Conservation (phyloP, 2,888 invertebrate genomes). For the Epinotia ramella region DNA sequence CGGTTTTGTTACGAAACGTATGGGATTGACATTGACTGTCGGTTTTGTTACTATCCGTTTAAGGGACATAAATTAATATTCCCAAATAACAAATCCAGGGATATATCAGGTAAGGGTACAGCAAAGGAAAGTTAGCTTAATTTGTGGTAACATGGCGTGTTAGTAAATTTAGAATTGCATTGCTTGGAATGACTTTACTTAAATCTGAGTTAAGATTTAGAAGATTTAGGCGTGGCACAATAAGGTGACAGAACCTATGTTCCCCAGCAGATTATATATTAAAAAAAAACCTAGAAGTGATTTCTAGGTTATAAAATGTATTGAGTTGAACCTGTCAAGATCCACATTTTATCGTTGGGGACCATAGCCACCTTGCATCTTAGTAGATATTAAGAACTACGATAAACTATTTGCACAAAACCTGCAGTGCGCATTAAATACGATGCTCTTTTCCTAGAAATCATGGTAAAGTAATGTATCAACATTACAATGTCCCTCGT, state of each 20-base stretch:
- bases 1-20: too few species aligned
- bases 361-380: slow-evolving; percentile 33
- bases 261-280: not conserved
- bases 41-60: too few species aligned
- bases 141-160: slow-evolving; percentile 39
- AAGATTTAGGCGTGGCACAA: slow-evolving; percentile 51
- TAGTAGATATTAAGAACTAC: slow-evolving; percentile 40
- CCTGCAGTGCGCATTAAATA: slow-evolving; percentile 17
- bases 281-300: not conserved
- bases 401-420: slow-evolving; percentile 16
- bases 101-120: not conserved
- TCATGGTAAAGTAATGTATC: slow-evolving; percentile 20
- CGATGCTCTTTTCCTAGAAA: not conserved
- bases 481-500: not conserved
- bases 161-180: slow-evolving; percentile 10
- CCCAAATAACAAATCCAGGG: not conserved
- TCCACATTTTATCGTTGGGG: not conserved
- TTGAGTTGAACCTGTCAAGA: not conserved
- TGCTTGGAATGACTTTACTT: slow-evolving; percentile 56
- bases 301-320: not conserved
- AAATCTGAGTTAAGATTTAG: slow-evolving; percentile 41
- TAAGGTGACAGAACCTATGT: not conserved
- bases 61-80: too few species aligned
- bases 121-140: not conserved
- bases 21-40: too few species aligned